A percentile compares a stretch with the other conserved stretches of the same genome.
Evolutionary conservation across 1,140 invertebrate species (phyloP).

Genomic region (Brachionus manjavacas): DNA sequence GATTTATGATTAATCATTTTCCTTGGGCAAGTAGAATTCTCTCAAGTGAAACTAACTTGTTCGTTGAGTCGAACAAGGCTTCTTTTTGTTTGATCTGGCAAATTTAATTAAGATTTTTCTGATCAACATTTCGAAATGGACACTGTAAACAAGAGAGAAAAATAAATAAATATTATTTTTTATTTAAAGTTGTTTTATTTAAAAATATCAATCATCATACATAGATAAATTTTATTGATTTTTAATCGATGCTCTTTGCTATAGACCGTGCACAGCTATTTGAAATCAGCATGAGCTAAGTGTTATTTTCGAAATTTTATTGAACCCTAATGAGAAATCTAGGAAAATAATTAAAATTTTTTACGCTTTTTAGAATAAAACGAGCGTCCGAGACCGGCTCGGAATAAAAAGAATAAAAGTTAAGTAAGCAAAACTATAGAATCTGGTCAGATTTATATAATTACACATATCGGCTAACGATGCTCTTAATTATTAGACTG

Average conservation of each 20-base stretch:
- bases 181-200: slow-evolving; percentile 7
- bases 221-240: not conserved
- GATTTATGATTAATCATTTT: not conserved
- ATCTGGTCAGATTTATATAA: not conserved
- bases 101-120: not conserved
- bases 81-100: not conserved
- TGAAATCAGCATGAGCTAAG: not conserved
- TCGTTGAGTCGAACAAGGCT: not conserved
- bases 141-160: not conserved
- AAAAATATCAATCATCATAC: not conserved
- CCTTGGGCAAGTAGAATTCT: not conserved
- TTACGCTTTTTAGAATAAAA: not conserved
- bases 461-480: not conserved
- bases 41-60: not conserved
- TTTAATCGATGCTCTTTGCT: not conserved
- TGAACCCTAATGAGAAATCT: not conserved
- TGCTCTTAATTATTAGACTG: slow-evolving; percentile 3
- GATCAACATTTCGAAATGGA: not conserved
- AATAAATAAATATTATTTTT: not conserved
- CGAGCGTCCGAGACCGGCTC: not conserved
- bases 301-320: not conserved
- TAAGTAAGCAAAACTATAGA: not conserved
- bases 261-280: not conserved
- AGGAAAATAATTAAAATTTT: slow-evolving; percentile 2
- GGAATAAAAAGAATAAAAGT: not conserved